A percentile compares a stretch with the other conserved stretches of the same genome.
Conservation (phyloP, 2,797 vertebrate species). For the Pangasius sanitwongsei region DNA sequence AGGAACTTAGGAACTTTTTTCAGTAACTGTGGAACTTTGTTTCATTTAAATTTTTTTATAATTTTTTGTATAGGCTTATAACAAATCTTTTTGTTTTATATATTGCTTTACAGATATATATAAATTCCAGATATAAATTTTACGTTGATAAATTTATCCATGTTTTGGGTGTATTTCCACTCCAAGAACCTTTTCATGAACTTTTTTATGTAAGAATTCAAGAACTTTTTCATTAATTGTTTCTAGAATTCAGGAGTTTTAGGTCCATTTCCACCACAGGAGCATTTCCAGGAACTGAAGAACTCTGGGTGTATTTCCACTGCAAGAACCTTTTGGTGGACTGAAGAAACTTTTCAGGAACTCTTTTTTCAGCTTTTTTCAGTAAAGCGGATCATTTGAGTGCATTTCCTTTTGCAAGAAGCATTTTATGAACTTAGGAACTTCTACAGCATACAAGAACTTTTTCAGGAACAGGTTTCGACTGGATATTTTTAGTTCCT, state of each 20-base stretch:
- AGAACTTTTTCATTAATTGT: background rate
- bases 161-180: background rate
- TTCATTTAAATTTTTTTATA: background rate
- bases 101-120: background rate
- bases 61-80: too few relatives aligned
- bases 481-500: background rate
- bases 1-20: background rate
- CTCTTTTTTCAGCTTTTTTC: background rate
- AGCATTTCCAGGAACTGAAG: background rate
- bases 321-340: background rate
- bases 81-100: too few relatives aligned
- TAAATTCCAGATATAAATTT: background rate
- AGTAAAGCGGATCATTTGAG: background rate
- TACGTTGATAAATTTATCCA: background rate
- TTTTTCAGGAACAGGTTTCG: background rate
- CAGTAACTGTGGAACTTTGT: background rate
- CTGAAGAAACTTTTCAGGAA: background rate
- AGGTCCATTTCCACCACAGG: background rate
- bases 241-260: background rate
- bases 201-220: too few relatives aligned
- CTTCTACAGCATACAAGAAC: background rate
- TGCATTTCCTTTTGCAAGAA: background rate
- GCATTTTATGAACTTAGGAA: background rate
- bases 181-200: background rate
- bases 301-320: background rate